Conservation (phyloP, 2,797 vertebrate species). For the Masticophis lateralis region DNA sequence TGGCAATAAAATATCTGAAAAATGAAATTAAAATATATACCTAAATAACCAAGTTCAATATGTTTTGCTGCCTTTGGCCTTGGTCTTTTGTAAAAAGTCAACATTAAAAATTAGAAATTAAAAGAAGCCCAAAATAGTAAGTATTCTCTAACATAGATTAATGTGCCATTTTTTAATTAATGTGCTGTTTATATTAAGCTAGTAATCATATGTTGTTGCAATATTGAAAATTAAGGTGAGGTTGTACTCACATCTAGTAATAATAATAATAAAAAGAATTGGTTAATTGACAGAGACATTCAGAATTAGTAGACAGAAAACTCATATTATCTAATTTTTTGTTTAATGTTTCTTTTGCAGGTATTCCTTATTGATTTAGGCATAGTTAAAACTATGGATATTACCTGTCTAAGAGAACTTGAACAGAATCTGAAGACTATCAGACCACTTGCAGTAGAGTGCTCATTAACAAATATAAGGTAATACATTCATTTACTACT, state of each 20-base stretch:
- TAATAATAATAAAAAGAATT: too few relatives aligned
- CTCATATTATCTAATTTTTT: background rate
- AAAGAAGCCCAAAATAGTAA: background rate
- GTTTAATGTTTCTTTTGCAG: conserved; percentile 64
- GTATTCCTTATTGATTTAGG: conserved; percentile 87
- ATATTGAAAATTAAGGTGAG: background rate
- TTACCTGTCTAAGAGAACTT: conserved; percentile 77
- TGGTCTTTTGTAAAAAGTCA: background rate
- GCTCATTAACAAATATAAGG: conserved; percentile 85
- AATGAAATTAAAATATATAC: background rate
- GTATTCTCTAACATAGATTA: background rate
- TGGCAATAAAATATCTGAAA: background rate
- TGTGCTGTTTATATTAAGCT: background rate
- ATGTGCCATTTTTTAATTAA: background rate
- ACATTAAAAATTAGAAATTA: background rate
- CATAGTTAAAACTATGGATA: conserved; percentile 70
- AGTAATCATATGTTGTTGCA: background rate
- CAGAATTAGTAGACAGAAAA: background rate
- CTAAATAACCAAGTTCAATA: background rate
- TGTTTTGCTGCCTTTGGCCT: background rate
- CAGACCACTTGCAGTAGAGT: conserved; percentile 79
- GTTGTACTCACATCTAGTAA: background rate
- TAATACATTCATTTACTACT: conserved; percentile 54
- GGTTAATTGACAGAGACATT: background rate
- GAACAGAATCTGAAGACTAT: conserved; percentile 68